Base-by-base conservation (phyloP, 2,797 vertebrate species). In the Enteromius unitaeniatus region DNA sequence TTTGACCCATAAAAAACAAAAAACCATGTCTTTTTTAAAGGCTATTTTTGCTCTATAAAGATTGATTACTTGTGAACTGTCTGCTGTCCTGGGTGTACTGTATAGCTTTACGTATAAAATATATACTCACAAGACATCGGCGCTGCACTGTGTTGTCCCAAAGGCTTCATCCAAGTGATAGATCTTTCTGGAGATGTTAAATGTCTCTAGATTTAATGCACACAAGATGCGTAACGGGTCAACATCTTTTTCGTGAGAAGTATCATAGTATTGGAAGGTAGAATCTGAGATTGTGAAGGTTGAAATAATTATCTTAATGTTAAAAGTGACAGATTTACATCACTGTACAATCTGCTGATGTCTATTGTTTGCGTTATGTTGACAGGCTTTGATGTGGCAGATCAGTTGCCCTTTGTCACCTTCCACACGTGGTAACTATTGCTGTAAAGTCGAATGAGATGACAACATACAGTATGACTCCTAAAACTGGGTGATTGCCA, bases 371-470 rank as follows among this genome's bases (percentile, higher is more conserved):
- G 21, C 60, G 23, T 72, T 72, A 55, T 15, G 8, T 72, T 28
- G 37, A 49, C 40, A 51, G 60, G 45, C 62, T 79, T 79, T 87
- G 75, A 69, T 58, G 37, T 79, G 58, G 79, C 65, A 77, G 68
- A 53, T 51, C 45, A 40, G 67, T 68, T 72, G 70, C 67, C 68
- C 68, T 26, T 81, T 26, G 68, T 82, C 83, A 82, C 67, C 73
- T 58, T 65, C 47, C 62, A 81, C 73, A 73, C 14, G 10, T 77
- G 84, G 84, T 60, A 85, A 79, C 70, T 23, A 81, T 76, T 75
- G 73, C 49, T 58, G 28, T 76, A 81, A 80, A 80, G 34, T 42
- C 6, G 11, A 26, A 55, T n/a, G 62, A 83, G 70, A 79, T 79
- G 70, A 84, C 9, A 69, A 40, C 65, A 79, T 40, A 45, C 23